Conservation (phyloP, 2,113 vertebrate species). For the Coryphaenoides rupestris region DNA sequence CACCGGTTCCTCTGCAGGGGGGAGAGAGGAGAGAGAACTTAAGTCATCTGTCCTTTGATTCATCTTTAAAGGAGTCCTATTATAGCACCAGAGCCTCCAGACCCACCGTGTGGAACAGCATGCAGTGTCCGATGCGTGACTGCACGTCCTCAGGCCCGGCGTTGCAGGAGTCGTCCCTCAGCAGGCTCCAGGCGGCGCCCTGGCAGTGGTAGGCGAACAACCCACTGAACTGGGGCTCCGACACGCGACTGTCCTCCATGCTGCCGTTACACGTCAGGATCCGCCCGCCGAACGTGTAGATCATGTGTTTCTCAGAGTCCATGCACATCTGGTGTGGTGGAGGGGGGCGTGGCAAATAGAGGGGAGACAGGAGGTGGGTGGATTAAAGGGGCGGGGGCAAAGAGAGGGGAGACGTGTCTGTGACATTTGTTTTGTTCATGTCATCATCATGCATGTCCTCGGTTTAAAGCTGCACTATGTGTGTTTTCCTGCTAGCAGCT, state of each 20-base stretch:
- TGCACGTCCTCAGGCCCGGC: slow-evolving; percentile 97
- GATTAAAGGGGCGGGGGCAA: neutral
- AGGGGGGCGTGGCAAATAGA: neutral
- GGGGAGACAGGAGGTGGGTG: neutral
- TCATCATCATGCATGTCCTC: no score
- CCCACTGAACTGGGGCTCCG: slow-evolving; percentile 96
- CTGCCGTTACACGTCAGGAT: slow-evolving; percentile 96
- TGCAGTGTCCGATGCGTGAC: slow-evolving; percentile 97
- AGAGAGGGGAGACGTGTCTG: no score
- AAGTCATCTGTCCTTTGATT: no score
- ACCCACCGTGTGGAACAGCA: slow-evolving; percentile 90
- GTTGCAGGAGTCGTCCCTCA: slow-evolving; percentile 96
- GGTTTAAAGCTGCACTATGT: no score
- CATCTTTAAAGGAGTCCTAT: no score
- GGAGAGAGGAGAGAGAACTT: neutral
- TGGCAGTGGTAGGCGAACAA: slow-evolving; percentile 93
- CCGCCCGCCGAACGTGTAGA: slow-evolving; percentile 95
- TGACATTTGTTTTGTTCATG: no score
- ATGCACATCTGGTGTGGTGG: slow-evolving; percentile 88
- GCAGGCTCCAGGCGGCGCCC: slow-evolving; percentile 86
- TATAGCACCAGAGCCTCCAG: no score
- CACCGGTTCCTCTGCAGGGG: slow-evolving; percentile 91
- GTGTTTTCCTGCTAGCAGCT: no score
- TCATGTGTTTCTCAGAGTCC: slow-evolving; percentile 99
- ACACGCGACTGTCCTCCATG: slow-evolving; percentile 91